phyloP scores from a whole-genome alignment of 2,888 invertebrate genomes.

The Deilephila elpenor region DNA sequence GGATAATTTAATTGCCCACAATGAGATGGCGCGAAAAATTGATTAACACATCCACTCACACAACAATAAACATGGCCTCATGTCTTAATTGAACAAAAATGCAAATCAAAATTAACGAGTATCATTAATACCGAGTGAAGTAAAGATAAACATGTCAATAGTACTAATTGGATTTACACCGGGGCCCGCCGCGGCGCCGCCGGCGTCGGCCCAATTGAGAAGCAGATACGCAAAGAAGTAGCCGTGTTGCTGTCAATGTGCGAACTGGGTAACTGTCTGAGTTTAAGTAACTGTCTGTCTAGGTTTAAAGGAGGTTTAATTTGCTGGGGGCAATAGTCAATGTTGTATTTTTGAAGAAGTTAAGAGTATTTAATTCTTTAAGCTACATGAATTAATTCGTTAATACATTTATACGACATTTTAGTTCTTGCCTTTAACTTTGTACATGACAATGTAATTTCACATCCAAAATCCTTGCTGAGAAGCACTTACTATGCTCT shows the following conservation, averaged over 20 bases:
- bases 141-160: slow-evolving; percentile 51
- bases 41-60: background rate
- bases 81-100: slow-evolving; percentile 30
- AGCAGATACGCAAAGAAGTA: slow-evolving; percentile 12
- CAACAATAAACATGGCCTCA: background rate
- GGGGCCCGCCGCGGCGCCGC: slow-evolving; percentile 24
- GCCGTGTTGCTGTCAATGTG: background rate
- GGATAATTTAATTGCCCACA: background rate
- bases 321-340: too few species aligned
- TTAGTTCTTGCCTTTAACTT: too few species aligned
- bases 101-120: slow-evolving; percentile 49
- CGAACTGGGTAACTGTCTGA: background rate
- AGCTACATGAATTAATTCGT: too few species aligned
- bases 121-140: slow-evolving; percentile 46
- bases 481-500: too few species aligned
- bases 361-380: too few species aligned
- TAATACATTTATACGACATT: too few species aligned
- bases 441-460: too few species aligned
- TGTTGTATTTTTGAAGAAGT: too few species aligned
- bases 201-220: slow-evolving; percentile 28
- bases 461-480: too few species aligned
- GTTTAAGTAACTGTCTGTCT: too few species aligned
- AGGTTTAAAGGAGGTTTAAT: too few species aligned
- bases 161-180: slow-evolving; percentile 51
- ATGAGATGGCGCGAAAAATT: background rate